phyloP scores from a whole-genome alignment of 2,888 invertebrate genomes.

The Apamea sordens region DNA sequence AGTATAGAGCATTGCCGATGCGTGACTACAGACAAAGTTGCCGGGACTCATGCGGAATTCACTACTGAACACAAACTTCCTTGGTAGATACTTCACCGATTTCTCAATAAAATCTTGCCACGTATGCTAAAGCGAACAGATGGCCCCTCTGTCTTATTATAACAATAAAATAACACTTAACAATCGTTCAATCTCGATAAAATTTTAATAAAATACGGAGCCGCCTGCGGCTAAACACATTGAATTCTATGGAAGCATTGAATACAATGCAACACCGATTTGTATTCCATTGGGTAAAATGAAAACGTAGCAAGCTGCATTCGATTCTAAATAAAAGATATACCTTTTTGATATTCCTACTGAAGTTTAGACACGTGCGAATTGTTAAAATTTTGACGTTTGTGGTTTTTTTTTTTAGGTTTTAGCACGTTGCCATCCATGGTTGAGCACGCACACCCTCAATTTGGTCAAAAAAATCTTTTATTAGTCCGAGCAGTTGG shows the following conservation, averaged over 20 bases:
- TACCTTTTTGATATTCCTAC: conserved; percentile 30
- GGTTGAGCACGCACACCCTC: background rate
- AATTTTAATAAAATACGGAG: conserved; percentile 48
- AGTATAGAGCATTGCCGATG: no score
- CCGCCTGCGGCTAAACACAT: conserved; percentile 44
- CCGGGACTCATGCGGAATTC: background rate
- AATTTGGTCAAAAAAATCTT: background rate
- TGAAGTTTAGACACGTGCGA: conserved; percentile 24
- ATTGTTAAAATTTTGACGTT: conserved; percentile 17
- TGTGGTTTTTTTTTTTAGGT: conserved; percentile 6
- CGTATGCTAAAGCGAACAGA: background rate
- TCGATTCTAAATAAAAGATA: conserved; percentile 47
- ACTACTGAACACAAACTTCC: background rate
- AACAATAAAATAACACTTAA: conserved; percentile 41
- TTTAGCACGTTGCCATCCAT: conserved; percentile 10
- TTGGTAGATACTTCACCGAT: background rate
- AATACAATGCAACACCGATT: conserved; percentile 64
- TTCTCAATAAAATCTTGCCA: background rate
- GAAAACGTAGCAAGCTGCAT: conserved; percentile 61
- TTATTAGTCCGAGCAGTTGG: background rate
- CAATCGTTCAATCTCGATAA: conserved; percentile 52
- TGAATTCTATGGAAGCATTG: conserved; percentile 57
- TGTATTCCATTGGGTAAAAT: conserved; percentile 63
- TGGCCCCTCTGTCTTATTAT: background rate
- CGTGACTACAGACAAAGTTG: background rate